Conservation (phyloP, 2,888 invertebrate species). For the Amblyjoppa fuscipennis region DNA sequence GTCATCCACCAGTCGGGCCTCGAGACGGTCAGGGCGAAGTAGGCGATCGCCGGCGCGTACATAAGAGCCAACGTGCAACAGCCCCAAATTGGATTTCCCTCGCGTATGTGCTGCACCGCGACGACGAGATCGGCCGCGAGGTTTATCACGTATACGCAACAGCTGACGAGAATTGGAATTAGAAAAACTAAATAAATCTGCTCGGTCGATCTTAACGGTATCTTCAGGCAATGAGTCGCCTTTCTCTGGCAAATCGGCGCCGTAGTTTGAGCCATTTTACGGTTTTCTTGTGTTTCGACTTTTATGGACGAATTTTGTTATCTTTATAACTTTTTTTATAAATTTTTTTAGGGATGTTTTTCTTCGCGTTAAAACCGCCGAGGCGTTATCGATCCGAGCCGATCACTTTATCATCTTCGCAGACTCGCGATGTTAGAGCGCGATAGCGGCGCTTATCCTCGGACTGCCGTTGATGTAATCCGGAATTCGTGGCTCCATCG, state of each 20-base stretch:
- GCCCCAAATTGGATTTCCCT: slow-evolving; percentile 87
- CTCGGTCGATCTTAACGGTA: slow-evolving; percentile 84
- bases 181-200: slow-evolving; percentile 86
- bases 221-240: slow-evolving; percentile 76
- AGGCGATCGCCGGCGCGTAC: slow-evolving; percentile 82
- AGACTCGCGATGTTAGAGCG: not conserved
- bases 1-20: slow-evolving; percentile 84
- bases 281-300: slow-evolving; percentile 21
- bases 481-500: slow-evolving; percentile 23
- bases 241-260: slow-evolving; percentile 75
- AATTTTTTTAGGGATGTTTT: not conserved
- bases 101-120: slow-evolving; percentile 88
- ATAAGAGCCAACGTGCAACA: slow-evolving; percentile 80
- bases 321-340: not conserved
- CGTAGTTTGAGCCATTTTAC: slow-evolving; percentile 74
- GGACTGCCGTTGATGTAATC: not conserved
- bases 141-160: slow-evolving; percentile 89
- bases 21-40: slow-evolving; percentile 83
- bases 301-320: not conserved
- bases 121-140: slow-evolving; percentile 90
- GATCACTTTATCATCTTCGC: slow-evolving; percentile 32
- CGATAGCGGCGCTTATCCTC: not conserved
- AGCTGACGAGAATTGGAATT: slow-evolving; percentile 87
- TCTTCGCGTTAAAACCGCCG: not conserved
- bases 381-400: not conserved